Conservation (phyloP, 2,888 invertebrate genomes). For the Antheraea assamensis region DNA sequence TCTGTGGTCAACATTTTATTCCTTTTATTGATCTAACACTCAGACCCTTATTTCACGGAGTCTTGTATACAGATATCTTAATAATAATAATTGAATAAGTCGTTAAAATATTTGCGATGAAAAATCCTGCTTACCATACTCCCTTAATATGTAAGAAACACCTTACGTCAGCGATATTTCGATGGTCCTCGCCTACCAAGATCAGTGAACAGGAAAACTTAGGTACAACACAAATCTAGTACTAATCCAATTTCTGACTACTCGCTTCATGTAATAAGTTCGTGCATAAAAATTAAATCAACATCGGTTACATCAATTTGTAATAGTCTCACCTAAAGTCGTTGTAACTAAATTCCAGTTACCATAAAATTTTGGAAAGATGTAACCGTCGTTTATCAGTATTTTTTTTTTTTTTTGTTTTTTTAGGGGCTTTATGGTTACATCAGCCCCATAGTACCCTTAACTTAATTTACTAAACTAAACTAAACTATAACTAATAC, state of each 20-base stretch:
- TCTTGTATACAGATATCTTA: too few relatives aligned
- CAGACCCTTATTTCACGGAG: too few relatives aligned
- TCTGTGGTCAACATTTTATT: not conserved
- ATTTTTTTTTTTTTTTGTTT: too few relatives aligned
- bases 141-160: too few relatives aligned
- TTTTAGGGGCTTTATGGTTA: too few relatives aligned
- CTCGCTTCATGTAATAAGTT: not conserved
- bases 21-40: not conserved
- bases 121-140: too few relatives aligned
- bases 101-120: too few relatives aligned
- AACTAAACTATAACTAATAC: too few relatives aligned
- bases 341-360: not conserved
- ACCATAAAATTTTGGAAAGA: not conserved
- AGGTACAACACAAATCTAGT: not conserved
- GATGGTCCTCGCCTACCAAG: not conserved
- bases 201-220: conserved; percentile 1
- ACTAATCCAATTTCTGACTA: not conserved
- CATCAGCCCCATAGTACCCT: too few relatives aligned
- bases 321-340: not conserved
- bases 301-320: not conserved
- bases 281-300: not conserved
- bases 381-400: not conserved
- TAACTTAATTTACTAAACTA: too few relatives aligned
- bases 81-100: too few relatives aligned
- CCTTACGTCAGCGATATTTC: not conserved